phyloP scores from a whole-genome alignment of 2,797 vertebrate species.

The Chloroceryle amazona region DNA sequence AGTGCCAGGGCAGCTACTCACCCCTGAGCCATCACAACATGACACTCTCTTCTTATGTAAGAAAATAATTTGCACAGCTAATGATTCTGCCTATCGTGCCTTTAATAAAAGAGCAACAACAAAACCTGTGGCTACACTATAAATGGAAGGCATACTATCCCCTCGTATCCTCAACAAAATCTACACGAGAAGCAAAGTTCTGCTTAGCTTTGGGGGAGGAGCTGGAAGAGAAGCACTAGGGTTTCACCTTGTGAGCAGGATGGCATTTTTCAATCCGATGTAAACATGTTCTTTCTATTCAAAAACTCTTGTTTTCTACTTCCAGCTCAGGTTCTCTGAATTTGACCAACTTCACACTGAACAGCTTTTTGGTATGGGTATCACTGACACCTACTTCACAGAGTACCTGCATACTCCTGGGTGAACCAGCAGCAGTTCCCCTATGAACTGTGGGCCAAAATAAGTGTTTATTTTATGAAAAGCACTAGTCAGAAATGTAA shows the following conservation, averaged over 20 bases:
- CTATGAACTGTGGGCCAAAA: not conserved
- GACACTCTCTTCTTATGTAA: not conserved
- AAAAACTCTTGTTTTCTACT: not conserved
- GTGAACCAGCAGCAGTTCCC: not conserved
- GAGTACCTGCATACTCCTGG: not conserved
- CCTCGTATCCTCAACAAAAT: slow-evolving; percentile 27
- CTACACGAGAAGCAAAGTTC: not conserved
- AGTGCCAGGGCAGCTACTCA: not conserved
- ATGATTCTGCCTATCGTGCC: slow-evolving; percentile 12
- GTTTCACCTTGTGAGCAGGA: not conserved
- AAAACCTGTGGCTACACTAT: slow-evolving; percentile 5
- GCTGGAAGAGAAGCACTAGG: not conserved
- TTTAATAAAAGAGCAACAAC: slow-evolving; percentile 46
- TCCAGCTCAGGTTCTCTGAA: not conserved
- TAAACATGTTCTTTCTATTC: not conserved
- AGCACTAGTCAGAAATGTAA: not conserved
- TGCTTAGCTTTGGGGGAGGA: not conserved
- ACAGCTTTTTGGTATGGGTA: not conserved
- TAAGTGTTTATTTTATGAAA: not conserved
- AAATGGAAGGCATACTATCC: not conserved
- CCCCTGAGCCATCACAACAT: not conserved
- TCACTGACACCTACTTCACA: not conserved
- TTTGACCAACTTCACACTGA: not conserved
- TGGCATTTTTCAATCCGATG: not conserved
- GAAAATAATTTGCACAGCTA: slow-evolving; percentile 29